Conservation (phyloP, 2,797 vertebrate species). For the Poeciliopsis gracilis region DNA sequence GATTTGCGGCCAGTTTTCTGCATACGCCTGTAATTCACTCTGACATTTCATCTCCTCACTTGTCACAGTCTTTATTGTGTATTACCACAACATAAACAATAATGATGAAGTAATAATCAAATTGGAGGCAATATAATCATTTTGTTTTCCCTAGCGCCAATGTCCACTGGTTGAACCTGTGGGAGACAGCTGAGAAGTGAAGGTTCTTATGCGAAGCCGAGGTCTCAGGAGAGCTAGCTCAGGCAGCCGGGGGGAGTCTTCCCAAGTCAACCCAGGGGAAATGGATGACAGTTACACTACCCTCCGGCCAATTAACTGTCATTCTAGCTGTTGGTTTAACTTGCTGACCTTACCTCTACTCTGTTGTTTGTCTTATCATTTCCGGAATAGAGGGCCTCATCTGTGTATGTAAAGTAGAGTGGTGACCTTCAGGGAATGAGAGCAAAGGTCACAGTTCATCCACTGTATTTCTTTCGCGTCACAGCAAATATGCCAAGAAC, state of each 20-base stretch:
- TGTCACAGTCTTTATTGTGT: constrained; percentile 78
- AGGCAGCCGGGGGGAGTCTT: constrained; percentile 61
- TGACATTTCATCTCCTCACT: constrained; percentile 80
- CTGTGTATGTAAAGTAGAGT: constrained; percentile 84
- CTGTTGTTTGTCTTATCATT: constrained; percentile 83
- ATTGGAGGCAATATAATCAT: constrained; percentile 74
- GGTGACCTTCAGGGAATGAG: constrained; percentile 78
- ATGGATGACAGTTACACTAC: constrained; percentile 85
- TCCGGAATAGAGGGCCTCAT: constrained; percentile 81
- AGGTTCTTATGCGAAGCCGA: constrained; percentile 53
- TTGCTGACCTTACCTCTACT: constrained; percentile 81
- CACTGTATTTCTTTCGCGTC: constrained; percentile 77
- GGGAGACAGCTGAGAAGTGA: constrained; percentile 79
- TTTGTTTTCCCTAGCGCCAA: constrained; percentile 48
- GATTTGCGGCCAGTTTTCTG: constrained; percentile 74
- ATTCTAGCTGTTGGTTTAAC: constrained; percentile 88
- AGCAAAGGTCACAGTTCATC: constrained; percentile 83
- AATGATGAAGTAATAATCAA: constrained; percentile 81
- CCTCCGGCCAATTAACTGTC: constrained; percentile 85
- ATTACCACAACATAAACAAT: constrained; percentile 77
- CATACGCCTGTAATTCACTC: constrained; percentile 82
- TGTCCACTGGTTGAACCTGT: constrained; percentile 82
- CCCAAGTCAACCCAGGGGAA: constrained; percentile 75
- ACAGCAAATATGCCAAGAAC: constrained; percentile 69
- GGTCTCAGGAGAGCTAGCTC: constrained; percentile 63